A percentile compares a stretch with the other conserved stretches of the same genome.
Conservation (phyloP, 2,888 invertebrate genomes). For the Parnassius apollo region DNA sequence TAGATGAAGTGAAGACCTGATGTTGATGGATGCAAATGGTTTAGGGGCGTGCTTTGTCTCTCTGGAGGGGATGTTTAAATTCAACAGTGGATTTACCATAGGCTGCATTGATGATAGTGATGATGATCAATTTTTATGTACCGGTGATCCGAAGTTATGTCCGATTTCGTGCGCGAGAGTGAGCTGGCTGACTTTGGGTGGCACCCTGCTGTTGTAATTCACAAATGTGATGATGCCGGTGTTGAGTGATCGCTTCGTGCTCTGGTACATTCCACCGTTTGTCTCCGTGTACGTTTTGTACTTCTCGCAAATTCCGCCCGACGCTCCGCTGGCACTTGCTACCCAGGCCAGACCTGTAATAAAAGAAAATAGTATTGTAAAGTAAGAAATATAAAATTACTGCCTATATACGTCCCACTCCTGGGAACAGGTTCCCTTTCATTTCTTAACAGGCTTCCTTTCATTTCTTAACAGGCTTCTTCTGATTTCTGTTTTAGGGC, state of each 20-base stretch:
- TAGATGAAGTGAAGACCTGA: no score
- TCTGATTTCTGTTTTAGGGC: no score
- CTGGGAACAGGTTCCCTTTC: no score
- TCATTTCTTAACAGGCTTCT: no score
- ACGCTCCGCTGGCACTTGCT: constrained; percentile 97
- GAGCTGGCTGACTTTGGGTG: constrained; percentile 97
- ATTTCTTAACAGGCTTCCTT: no score
- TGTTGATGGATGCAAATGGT: no score
- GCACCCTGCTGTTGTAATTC: constrained; percentile 98
- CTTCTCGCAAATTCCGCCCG: constrained; percentile 99
- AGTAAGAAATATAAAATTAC: no score
- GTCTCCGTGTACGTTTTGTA: constrained; percentile 98
- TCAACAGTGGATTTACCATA: no score
- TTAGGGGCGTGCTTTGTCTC: no score
- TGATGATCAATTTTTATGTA: constrained; percentile 44
- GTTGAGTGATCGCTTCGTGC: constrained; percentile 96
- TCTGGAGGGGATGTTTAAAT: no score
- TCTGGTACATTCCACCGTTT: constrained; percentile 95
- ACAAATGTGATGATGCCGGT: constrained; percentile 99
- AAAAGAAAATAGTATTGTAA: neutral
- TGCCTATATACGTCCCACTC: no score
- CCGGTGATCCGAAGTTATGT: constrained; percentile 99
- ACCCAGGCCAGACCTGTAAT: constrained; percentile 97
- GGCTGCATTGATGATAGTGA: no score
- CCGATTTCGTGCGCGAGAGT: constrained; percentile 99